Percentiles rank a stretch among this genome's conserved stretches.
phyloP scores from a whole-genome alignment of 2,113 vertebrate species.

The Periophthalmus modestus region DNA sequence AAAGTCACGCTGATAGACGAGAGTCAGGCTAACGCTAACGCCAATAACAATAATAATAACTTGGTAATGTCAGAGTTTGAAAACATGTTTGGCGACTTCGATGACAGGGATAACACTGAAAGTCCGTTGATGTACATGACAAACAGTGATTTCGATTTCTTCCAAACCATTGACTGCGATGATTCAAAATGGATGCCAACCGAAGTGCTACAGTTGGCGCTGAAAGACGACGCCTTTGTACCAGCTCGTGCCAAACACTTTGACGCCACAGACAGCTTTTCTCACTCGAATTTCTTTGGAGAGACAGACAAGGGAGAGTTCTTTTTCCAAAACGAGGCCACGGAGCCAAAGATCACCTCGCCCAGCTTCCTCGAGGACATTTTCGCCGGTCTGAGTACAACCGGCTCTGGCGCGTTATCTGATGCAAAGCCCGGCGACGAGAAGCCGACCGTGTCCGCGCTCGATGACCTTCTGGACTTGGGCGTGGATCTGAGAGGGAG shows the following conservation, averaged over 20 bases:
- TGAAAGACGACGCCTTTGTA: constrained; percentile 60
- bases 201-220: constrained; percentile 61
- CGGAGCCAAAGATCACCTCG: constrained; percentile 44
- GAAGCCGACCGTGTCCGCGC: constrained; percentile 33
- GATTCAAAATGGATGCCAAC: constrained; percentile 60
- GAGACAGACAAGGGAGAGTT: constrained; percentile 33
- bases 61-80: constrained; percentile 27
- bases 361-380: constrained; percentile 75
- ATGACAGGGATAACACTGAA: constrained; percentile 19
- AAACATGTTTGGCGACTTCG: constrained; percentile 20
- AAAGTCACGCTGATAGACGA: constrained; percentile 71
- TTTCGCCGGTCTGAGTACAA: constrained; percentile 70
- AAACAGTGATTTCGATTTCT: constrained; percentile 29
- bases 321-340: constrained; percentile 18
- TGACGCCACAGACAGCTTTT: constrained; percentile 44
- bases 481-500: constrained; percentile 48
- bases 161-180: constrained; percentile 22
- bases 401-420: constrained; percentile 57
- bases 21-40: constrained; percentile 56
- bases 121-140: constrained; percentile 15
- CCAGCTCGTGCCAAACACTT: constrained; percentile 67
- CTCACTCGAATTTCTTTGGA: constrained; percentile 36
- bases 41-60: constrained; percentile 83
- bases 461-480: constrained; percentile 77
- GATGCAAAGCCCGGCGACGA: constrained; percentile 57